Percentiles rank a stretch among this genome's conserved stretches.
Conservation (phyloP, 2,888 invertebrate species). For the Apamea anceps region DNA sequence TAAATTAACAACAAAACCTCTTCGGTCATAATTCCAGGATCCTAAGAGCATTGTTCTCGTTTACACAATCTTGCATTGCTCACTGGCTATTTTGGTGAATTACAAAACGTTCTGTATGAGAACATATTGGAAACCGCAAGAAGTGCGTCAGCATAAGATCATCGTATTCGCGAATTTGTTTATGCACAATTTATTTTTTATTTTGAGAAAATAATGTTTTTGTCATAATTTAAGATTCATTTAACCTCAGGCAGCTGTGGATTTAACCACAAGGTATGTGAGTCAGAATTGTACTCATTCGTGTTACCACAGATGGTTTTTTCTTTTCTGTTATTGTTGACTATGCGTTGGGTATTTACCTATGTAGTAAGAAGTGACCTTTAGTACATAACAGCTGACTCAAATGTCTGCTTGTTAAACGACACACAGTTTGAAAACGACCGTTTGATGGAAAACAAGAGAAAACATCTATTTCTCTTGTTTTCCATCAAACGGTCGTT, state of each 20-base stretch:
- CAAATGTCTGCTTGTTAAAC: constrained; percentile 23
- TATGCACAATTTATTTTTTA: constrained; percentile 31
- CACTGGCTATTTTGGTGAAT: constrained; percentile 72
- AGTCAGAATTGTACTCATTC: constrained; percentile 53
- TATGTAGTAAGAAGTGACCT: constrained; percentile 9
- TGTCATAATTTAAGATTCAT: constrained; percentile 36
- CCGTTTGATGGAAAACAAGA: no score
- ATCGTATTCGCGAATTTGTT: constrained; percentile 56
- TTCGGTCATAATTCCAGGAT: constrained; percentile 69
- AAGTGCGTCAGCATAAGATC: constrained; percentile 63
- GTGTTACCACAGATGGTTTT: constrained; percentile 40
- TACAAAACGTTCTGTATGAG: constrained; percentile 61
- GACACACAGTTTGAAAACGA: no score
- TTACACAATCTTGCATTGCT: constrained; percentile 66
- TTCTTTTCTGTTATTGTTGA: constrained; percentile 26
- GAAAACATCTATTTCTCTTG: neutral
- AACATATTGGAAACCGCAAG: constrained; percentile 69
- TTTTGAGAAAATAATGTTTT: constrained; percentile 38
- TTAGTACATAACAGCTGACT: constrained; percentile 37
- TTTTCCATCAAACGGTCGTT: neutral
- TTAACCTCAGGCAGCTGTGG: constrained; percentile 34
- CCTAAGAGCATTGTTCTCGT: constrained; percentile 71
- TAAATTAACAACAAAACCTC: constrained; percentile 12
- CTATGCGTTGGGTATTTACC: constrained; percentile 19
- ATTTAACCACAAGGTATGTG: constrained; percentile 52